Evolutionary conservation across 1,140 invertebrate species (phyloP).

Genomic region (Bombus terrestris): DNA sequence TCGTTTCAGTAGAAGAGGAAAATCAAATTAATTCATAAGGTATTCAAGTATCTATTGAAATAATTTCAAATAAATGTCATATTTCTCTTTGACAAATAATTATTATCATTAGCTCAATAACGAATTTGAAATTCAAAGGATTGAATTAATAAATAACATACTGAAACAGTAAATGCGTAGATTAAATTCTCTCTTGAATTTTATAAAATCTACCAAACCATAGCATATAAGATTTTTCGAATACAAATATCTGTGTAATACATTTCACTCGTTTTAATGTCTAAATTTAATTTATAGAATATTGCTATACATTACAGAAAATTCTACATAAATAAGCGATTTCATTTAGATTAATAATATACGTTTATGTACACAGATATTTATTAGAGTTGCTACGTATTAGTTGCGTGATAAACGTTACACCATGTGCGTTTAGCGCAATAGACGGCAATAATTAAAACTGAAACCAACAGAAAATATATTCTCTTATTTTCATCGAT

Average conservation of each 20-base stretch:
- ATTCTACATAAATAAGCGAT: background rate
- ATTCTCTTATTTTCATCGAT: background rate
- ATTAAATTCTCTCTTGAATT: background rate
- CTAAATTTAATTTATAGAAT: background rate
- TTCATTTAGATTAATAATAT: background rate
- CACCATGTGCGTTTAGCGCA: too few species aligned
- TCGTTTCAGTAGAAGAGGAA: background rate
- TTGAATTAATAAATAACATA: background rate
- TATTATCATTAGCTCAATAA: background rate
- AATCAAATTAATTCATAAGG: background rate
- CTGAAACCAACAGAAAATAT: background rate
- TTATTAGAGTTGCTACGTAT: too few species aligned
- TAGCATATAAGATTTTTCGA: background rate
- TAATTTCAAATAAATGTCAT: background rate
- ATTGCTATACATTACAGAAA: background rate
- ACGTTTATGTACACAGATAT: too few species aligned
- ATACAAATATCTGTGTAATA: background rate
- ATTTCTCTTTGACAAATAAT: background rate
- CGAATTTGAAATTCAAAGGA: background rate
- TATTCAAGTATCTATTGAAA: background rate
- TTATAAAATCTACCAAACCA: background rate
- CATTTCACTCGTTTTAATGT: background rate
- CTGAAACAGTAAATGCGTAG: too few species aligned
- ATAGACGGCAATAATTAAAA: background rate
- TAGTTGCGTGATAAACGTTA: too few species aligned